phyloP scores from a whole-genome alignment of 2,113 vertebrate genomes.

The Formicarius rufipectus region DNA sequence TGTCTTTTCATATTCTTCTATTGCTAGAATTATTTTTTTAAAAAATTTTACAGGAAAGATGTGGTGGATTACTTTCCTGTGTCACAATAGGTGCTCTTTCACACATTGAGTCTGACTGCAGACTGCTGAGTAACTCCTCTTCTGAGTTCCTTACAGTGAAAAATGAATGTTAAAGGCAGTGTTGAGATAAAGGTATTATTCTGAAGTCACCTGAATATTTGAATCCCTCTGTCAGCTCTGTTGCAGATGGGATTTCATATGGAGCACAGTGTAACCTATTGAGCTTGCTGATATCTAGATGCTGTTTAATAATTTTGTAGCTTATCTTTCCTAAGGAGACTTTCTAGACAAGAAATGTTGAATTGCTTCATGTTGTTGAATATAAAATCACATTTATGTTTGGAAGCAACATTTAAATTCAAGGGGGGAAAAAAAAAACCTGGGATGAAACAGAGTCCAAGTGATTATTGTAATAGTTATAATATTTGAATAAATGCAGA shows the following conservation, averaged over 20 bases:
- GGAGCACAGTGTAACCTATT: background rate
- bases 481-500: background rate
- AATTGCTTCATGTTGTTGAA: background rate
- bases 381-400: background rate
- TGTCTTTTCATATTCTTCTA: background rate
- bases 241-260: background rate
- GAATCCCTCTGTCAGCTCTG: background rate
- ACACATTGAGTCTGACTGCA: background rate
- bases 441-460: background rate
- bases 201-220: background rate
- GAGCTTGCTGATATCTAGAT: background rate
- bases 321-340: background rate
- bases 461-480: background rate
- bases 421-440: background rate
- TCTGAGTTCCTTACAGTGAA: background rate
- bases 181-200: background rate
- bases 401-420: background rate
- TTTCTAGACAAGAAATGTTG: background rate
- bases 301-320: background rate
- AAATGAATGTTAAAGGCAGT: background rate
- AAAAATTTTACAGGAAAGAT: background rate
- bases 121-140: background rate
- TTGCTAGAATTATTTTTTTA: background rate
- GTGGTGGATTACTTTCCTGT: background rate
- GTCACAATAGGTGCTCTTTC: background rate